These are phyloP conservation scores for Balaeniceps rex DNA, from an alignment of 2,113 vertebrate species.

Conservation along the genomic window DNA sequence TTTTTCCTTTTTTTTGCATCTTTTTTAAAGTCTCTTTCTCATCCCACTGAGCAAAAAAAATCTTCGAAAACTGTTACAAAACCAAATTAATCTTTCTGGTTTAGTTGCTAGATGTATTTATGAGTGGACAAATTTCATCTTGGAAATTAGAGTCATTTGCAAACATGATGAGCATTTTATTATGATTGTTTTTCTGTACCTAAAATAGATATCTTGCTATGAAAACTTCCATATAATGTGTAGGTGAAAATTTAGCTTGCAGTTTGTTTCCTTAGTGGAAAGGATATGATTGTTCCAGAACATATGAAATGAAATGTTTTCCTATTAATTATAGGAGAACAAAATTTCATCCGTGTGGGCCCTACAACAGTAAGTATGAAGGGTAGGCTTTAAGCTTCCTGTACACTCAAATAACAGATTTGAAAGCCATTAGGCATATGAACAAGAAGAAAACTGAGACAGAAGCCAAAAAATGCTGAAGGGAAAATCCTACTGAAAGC, in stretches of 20 bases:
- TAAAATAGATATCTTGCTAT: neutral
- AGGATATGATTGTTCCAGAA: neutral
- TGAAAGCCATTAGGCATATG: conserved; percentile 19
- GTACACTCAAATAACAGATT: neutral
- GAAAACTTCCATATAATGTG: neutral
- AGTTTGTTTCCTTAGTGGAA: neutral
- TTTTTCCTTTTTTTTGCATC: neutral
- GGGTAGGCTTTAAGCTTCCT: neutral
- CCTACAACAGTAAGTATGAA: neutral
- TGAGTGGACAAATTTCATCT: neutral
- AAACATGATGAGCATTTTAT: neutral
- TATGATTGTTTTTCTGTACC: neutral
- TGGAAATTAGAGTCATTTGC: neutral
- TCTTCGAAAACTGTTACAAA: neutral
- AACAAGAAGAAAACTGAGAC: conserved; percentile 9
- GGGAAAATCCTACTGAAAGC: conserved; percentile 13
- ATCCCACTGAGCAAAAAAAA: neutral
- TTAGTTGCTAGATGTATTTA: neutral
- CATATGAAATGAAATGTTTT: neutral
- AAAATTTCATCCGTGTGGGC: neutral
- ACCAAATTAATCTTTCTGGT: neutral
- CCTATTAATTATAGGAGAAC: neutral
- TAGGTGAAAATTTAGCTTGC: neutral
- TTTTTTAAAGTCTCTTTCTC: neutral
- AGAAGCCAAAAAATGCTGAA: neutral